Base-by-base conservation (phyloP, 2,113 vertebrate species). In the Anolis carolinensis region DNA sequence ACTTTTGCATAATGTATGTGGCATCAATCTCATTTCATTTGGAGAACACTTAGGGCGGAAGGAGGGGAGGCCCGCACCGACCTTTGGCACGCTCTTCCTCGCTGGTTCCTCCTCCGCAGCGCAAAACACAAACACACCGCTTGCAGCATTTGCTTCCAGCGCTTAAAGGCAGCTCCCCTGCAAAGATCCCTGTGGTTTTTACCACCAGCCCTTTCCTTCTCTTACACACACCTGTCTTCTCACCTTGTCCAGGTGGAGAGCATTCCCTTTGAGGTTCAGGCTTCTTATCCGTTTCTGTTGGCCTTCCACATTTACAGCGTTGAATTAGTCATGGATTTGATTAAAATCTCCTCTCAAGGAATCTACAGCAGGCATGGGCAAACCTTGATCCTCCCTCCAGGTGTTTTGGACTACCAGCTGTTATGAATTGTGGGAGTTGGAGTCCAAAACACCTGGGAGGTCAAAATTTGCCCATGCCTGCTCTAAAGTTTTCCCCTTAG, bases 1-100 rank as follows among this genome's bases (percentile, higher is more conserved):
- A 65, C 90, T 92, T 86, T 0, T 94, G 93, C 91, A 92, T 94
- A 93, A 93, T 93, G 86, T 71, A 93, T 92, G 91, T 76, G 87
- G 82, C 86, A 88, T 92, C 90, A n/a, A 1, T 75, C 87, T 84
- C 92, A 68, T 13, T 92, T 93, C 91, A 81, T 92, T 85, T 89
- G 77, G 63, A 34, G 91, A 91, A 83, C 86, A 88, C 83, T 90
- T 50, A 85, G 73, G 88, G 88, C 39, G 88, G 55, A 63, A 30
- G 14, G 62, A 14, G 0, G n/a, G 5, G 6, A 13, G 20, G 20
- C 7, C 14, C 14, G 55, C 55, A 2, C 55, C 16, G 32, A 72
- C 65, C 83, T 90, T 72, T 80, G n/a, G 0, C 27, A 77, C 90
- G 55, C 72, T 50, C 14, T 0, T 0, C 6, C 18, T 20, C 4